A percentile compares a stretch with the other conserved stretches of the same genome.
Conservation (phyloP, 1,140 invertebrate genomes). For the Hypothenemus hampei region DNA sequence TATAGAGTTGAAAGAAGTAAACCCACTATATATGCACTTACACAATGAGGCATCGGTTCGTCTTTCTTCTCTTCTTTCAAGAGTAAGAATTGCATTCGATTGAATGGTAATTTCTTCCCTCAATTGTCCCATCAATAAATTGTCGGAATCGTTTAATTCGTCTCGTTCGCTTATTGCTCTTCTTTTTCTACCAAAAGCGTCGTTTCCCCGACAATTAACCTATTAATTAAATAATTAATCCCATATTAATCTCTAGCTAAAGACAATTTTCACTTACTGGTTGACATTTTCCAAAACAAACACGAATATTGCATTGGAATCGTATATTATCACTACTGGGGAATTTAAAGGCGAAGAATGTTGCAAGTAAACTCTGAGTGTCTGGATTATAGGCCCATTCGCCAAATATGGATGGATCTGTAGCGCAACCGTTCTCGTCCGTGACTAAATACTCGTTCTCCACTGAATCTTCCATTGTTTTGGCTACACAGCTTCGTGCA, state of each 20-base stretch:
- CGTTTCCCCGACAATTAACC: slow-evolving; percentile 87
- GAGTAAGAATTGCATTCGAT: slow-evolving; percentile 85
- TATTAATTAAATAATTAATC: slow-evolving; percentile 37
- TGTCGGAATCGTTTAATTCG: slow-evolving; percentile 54
- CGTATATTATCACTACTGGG: slow-evolving; percentile 89
- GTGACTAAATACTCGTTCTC: slow-evolving; percentile 91
- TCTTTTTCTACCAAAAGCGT: slow-evolving; percentile 80
- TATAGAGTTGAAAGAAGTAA: not conserved
- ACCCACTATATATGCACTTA: slow-evolving; percentile 44
- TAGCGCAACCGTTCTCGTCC: slow-evolving; percentile 90
- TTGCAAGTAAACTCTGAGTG: slow-evolving; percentile 73
- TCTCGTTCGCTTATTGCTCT: slow-evolving; percentile 57
- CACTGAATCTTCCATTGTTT: slow-evolving; percentile 82
- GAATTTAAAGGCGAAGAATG: slow-evolving; percentile 95
- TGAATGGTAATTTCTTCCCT: slow-evolving; percentile 89
- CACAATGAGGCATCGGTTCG: slow-evolving; percentile 64
- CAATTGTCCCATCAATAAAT: slow-evolving; percentile 71
- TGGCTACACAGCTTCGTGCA: slow-evolving; percentile 86
- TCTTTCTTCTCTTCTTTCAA: slow-evolving; percentile 75
- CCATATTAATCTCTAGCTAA: not conserved
- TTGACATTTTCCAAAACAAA: slow-evolving; percentile 93
- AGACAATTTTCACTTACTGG: slow-evolving; percentile 58
- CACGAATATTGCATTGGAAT: slow-evolving; percentile 93
- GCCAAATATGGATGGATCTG: slow-evolving; percentile 86
- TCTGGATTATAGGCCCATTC: slow-evolving; percentile 87